Conservation (phyloP, 2,797 vertebrate genomes). For the Saxicola maurus region DNA sequence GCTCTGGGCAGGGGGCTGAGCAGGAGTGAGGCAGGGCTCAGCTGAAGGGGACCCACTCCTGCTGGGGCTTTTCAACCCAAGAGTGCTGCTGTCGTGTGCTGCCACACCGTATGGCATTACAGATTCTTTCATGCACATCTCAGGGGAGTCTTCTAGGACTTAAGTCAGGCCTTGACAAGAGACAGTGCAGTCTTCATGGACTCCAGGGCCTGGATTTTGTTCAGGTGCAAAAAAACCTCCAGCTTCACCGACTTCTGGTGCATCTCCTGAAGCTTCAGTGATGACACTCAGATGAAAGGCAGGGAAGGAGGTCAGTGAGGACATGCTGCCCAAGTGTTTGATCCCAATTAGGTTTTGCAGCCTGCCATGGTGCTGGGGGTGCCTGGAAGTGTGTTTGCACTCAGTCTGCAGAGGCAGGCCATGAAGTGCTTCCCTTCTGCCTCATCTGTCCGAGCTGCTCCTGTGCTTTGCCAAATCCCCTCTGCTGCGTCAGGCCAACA, state of each 20-base stretch:
- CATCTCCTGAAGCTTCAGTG: not conserved
- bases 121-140: not conserved
- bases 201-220: not conserved
- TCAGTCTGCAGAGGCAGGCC: not conserved
- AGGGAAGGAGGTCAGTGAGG: not conserved
- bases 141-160: not conserved
- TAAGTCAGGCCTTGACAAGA: not conserved
- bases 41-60: not conserved
- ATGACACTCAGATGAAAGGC: not conserved
- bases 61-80: not conserved
- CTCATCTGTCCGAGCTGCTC: not conserved
- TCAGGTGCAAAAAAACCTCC: not conserved
- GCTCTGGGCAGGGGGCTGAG: rapidly evolving
- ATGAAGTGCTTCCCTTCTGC: not conserved
- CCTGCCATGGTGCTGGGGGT: rapidly evolving
- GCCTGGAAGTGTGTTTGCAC: not conserved
- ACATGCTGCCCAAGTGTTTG: rapidly evolving
- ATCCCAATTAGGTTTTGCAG: not conserved
- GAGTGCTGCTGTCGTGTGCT: rapidly evolving
- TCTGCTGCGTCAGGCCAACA: rapidly evolving
- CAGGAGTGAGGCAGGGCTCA: not conserved
- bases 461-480: not conserved
- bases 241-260: not conserved
- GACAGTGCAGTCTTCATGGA: not conserved
- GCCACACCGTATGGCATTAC: not conserved